phyloP scores from a whole-genome alignment of 1,140 invertebrate species.

The Eumeta japonica region DNA sequence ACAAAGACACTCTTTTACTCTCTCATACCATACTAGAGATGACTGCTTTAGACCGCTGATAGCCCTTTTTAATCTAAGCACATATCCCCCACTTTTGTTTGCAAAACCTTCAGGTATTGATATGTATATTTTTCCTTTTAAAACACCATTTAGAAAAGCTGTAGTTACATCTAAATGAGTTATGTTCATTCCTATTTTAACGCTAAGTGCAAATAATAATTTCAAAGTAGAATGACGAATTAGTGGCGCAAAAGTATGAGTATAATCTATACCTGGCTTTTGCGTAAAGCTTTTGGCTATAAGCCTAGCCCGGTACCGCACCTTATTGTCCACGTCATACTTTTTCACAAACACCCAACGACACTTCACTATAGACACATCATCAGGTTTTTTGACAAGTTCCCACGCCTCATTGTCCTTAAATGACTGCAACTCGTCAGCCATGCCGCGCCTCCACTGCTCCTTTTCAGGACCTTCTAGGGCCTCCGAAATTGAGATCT shows the following conservation, averaged over 20 bases:
- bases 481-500: slow-evolving; percentile 5
- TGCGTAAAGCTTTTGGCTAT: slow-evolving; percentile 9
- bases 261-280: slow-evolving; percentile 5
- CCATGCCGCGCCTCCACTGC: slow-evolving; percentile 15
- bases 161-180: too few relatives aligned
- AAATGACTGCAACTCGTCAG: slow-evolving; percentile 25
- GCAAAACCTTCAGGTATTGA: slow-evolving; percentile 11
- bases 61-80: too few relatives aligned
- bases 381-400: slow-evolving; percentile 21
- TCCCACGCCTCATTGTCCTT: slow-evolving; percentile 31
- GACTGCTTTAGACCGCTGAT: slow-evolving; percentile 10
- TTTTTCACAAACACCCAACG: slow-evolving; percentile 13
- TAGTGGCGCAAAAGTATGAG: slow-evolving; percentile 7
- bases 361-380: slow-evolving; percentile 19
- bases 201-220: slow-evolving; percentile 7
- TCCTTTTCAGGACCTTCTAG: slow-evolving; percentile 7
- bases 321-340: slow-evolving; percentile 4
- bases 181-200: slow-evolving; percentile 5
- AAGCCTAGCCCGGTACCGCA: slow-evolving; percentile 3
- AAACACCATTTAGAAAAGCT: slow-evolving; percentile 43
- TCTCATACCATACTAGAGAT: slow-evolving; percentile 7
- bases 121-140: slow-evolving; percentile 39
- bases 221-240: slow-evolving; percentile 5
- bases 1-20: slow-evolving; percentile 7
- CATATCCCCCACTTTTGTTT: slow-evolving; percentile 3